Evolutionary conservation across 2,888 invertebrate species (phyloP).

Genomic region (Lomographa bimaculata): DNA sequence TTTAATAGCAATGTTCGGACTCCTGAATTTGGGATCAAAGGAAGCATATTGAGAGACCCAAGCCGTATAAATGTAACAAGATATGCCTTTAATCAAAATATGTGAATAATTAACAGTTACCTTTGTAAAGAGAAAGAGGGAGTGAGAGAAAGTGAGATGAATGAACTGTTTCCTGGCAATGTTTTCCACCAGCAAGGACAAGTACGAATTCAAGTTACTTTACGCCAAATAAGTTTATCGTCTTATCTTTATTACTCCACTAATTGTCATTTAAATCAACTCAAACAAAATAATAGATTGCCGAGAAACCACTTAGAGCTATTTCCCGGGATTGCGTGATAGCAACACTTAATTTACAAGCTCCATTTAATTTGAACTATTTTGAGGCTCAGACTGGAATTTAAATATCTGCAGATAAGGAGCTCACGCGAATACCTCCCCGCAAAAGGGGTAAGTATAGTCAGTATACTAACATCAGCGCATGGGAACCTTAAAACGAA

Average conservation of each 20-base stretch:
- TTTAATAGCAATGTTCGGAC: constrained; percentile 20
- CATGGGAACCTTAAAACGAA: no score
- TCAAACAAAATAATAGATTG: constrained; percentile 62
- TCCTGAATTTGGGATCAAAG: constrained; percentile 17
- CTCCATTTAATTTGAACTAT: constrained; percentile 76
- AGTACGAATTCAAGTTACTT: no score
- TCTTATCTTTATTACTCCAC: no score
- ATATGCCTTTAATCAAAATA: not conserved
- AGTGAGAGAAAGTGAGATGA: no score
- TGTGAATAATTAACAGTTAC: no score
- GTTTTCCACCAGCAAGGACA: no score
- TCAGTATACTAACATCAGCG: no score
- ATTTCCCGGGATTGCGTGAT: constrained; percentile 80
- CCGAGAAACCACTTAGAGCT: constrained; percentile 74
- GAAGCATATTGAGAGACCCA: constrained; percentile 6
- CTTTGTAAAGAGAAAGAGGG: no score
- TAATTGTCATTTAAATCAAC: constrained; percentile 44
- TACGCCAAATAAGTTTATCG: no score
- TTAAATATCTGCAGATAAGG: constrained; percentile 78
- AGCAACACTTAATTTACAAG: constrained; percentile 82
- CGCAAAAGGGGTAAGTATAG: constrained; percentile 35
- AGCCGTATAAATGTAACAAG: constrained; percentile 3
- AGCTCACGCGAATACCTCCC: constrained; percentile 72
- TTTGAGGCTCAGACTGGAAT: constrained; percentile 69
- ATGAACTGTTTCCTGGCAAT: no score